A percentile compares a stretch with the other conserved stretches of the same genome.
These are phyloP conservation scores for Atrichornis clamosus DNA, from an alignment of 2,113 vertebrate species.

Conservation along the genomic window DNA sequence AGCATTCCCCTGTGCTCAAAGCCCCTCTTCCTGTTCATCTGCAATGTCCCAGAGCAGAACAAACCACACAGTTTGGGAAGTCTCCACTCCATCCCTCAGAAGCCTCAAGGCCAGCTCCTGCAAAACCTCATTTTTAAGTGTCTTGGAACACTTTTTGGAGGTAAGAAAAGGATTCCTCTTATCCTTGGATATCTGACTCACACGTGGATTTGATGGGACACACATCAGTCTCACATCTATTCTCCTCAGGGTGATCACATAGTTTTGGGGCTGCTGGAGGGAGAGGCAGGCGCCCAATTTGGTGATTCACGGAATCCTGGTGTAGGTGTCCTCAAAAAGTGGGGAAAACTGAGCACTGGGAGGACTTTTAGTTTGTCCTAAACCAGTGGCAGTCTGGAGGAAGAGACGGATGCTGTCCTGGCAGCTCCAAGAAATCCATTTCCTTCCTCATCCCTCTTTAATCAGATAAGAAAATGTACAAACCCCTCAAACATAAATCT, in stretches of 20 bases:
- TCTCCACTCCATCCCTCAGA: neutral
- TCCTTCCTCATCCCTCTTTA: neutral
- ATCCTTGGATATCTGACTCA: neutral
- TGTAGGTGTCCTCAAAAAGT: neutral
- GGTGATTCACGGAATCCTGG: neutral
- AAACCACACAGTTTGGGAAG: neutral
- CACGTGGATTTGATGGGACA: neutral
- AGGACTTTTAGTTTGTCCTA: neutral
- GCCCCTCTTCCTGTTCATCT: rapidly evolving
- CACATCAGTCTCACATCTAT: neutral
- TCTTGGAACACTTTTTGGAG: neutral
- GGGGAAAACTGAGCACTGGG: neutral
- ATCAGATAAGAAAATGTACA: neutral
- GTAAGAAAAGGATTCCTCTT: neutral
- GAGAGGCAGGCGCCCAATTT: neutral
- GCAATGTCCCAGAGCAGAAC: neutral
- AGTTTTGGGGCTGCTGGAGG: neutral
- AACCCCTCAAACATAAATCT: neutral
- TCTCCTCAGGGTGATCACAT: neutral
- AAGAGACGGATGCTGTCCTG: neutral
- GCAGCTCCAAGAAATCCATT: neutral
- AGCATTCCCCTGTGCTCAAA: neutral
- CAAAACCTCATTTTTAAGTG: neutral
- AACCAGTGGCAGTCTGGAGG: neutral
- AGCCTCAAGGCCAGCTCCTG: neutral